Conservation (phyloP, 2,888 invertebrate genomes). For the Lacanobia oleracea region DNA sequence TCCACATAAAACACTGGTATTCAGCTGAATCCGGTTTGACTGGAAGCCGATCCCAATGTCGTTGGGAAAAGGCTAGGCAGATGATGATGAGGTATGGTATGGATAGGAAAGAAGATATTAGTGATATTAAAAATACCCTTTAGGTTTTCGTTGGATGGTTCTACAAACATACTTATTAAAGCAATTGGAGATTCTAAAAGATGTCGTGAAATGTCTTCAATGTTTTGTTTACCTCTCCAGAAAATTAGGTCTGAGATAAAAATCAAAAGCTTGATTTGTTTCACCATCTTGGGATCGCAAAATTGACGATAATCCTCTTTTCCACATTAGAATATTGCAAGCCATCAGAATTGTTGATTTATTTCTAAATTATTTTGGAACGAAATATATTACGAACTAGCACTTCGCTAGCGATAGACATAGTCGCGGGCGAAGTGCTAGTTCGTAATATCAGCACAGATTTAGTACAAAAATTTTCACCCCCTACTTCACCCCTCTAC, state of each 20-base stretch:
- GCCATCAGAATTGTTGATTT: conserved; percentile 13
- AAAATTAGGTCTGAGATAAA: background rate
- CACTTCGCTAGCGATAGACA: too few species aligned
- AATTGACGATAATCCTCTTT: conserved; percentile 5
- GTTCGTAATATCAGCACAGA: too few species aligned
- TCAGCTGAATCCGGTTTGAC: too few species aligned
- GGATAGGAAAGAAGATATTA: conserved; percentile 21
- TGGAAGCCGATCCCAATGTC: too few species aligned
- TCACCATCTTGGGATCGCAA: background rate
- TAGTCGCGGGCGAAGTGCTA: too few species aligned
- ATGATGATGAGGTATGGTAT: conserved; percentile 15
- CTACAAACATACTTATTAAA: too few species aligned
- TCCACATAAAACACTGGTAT: too few species aligned
- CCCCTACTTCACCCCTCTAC: too few species aligned
- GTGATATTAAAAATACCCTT: background rate
- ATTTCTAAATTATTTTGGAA: conserved; percentile 1
- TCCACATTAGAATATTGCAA: conserved; percentile 8
- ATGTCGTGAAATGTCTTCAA: background rate
- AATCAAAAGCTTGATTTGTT: background rate
- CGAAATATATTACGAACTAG: conserved; percentile 12
- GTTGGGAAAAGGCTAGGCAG: too few species aligned
- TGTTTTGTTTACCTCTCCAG: background rate
- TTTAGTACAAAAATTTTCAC: too few species aligned
- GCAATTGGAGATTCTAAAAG: background rate
- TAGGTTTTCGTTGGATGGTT: too few species aligned